Evolutionary conservation across 2,797 vertebrate genomes (phyloP).

Genomic region (Phylloscopus collybita): DNA sequence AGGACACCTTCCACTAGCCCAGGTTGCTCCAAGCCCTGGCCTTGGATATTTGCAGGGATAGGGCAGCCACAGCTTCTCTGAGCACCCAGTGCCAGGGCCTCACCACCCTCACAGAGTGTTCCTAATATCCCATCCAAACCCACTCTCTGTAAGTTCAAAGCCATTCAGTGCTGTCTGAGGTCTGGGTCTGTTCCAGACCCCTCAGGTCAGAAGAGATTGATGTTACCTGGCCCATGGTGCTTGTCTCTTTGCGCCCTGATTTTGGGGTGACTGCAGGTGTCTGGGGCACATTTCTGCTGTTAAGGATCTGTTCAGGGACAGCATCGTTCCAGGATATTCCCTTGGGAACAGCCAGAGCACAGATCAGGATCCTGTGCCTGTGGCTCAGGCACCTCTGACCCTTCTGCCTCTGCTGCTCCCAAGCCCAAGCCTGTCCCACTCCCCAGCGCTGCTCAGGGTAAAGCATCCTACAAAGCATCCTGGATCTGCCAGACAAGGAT

Average conservation of each 20-base stretch:
- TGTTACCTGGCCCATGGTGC: fast-evolving
- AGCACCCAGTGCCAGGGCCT: neutral
- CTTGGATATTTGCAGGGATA: neutral
- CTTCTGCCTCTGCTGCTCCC: neutral
- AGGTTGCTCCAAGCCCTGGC: neutral
- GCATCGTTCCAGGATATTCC: neutral
- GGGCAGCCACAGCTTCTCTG: neutral
- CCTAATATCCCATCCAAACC: too few species aligned
- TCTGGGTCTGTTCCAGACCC: neutral
- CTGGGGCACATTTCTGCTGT: neutral
- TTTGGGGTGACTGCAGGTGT: neutral
- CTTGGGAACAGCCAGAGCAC: neutral
- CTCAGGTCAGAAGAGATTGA: fast-evolving
- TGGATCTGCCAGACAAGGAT: neutral
- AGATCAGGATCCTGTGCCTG: neutral
- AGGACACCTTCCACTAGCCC: neutral
- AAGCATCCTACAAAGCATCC: neutral
- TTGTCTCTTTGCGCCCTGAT: neutral
- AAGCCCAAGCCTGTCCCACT: fast-evolving
- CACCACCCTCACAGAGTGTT: fast-evolving
- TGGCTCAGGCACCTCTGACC: neutral
- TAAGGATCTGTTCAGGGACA: neutral
- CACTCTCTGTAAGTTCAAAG: neutral
- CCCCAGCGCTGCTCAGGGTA: neutral
- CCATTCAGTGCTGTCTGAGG: neutral